Base-by-base conservation (phyloP, 2,888 invertebrate genomes). In the Rhabditoides inermis region DNA sequence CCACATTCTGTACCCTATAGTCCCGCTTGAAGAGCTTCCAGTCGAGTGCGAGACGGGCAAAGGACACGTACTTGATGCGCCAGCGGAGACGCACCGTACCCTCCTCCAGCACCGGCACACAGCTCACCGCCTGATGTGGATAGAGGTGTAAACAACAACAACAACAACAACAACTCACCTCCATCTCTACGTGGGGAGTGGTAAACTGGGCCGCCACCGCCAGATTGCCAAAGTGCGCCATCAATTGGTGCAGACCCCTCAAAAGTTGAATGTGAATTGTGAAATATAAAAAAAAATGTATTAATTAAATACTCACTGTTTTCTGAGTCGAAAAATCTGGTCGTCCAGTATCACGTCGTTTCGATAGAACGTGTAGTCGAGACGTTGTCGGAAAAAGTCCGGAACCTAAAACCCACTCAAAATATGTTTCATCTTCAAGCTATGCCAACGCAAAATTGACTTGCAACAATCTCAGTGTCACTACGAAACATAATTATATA, bases 341-440 rank as follows among this genome's bases (percentile, higher is more conserved):
- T 73, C 66, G 30, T 73, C 68, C 35, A 68, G 60, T 22, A 73
- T 41, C 18, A 74, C 72, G 51, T 75, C 68, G 37, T 60, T 64
- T n/a, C 62, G 55, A 57, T 73, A 74, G 52, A 73, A 75, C 5
- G 73, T 73, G 56, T 63, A 73, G 54, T 73, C 73, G 47, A 75
- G 51, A 7, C 66, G 62, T 25, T 62, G 60, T 6, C 65, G 59
- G 49, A 73, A 73, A 66, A 73, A 65, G 45, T 71, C 45, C 12
- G 72, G 72, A n/a, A 68, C 60, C 70, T 70, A 20, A 36, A 51
- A 47, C 20, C 3, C 52, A 44, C n/a, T 51, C 48, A 36, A 23
- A 26, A 1, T 6, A 39, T 12, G 15, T 10, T 35, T 20, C 2
- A 53, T 23, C 35, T 37, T 39, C 28, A 36, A 28, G 3, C 25